phyloP scores from a whole-genome alignment of 2,888 invertebrate species.

The Lochmaea capreae region DNA sequence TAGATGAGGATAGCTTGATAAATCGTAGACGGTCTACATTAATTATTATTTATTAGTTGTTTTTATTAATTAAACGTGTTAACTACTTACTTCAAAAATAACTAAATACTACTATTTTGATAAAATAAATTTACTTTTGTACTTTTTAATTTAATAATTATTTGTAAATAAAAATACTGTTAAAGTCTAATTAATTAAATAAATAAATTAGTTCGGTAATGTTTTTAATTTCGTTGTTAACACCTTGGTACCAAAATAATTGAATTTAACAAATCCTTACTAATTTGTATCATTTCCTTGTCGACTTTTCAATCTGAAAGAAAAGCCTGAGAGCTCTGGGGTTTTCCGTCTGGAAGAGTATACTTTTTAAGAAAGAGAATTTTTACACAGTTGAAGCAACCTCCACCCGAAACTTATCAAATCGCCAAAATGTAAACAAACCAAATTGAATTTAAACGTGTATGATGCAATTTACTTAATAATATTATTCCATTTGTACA shows the following conservation, averaged over 20 bases:
- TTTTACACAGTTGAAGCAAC: background rate
- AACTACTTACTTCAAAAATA: background rate
- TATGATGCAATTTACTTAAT: background rate
- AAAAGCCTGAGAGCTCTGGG: constrained; percentile 33
- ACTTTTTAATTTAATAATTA: background rate
- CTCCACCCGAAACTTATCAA: constrained; percentile 6
- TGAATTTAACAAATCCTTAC: constrained; percentile 2
- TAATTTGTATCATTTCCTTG: constrained; percentile 24
- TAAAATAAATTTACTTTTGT: background rate
- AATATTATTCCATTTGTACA: too few relatives aligned
- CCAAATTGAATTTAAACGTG: background rate
- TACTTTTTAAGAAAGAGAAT: constrained; percentile 1
- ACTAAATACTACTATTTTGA: background rate
- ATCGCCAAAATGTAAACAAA: background rate
- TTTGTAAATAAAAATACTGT: background rate
- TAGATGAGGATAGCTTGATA: too few relatives aligned
- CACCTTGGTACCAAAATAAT: constrained; percentile 6
- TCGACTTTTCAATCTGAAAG: constrained; percentile 44
- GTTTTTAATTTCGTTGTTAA: constrained; percentile 9
- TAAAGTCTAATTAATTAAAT: background rate
- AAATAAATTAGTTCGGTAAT: background rate
- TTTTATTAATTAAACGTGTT: background rate
- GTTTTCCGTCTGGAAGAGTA: constrained; percentile 39
- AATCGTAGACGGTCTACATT: background rate
- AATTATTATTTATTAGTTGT: background rate